These are phyloP conservation scores for Musca vetustissima DNA, from an alignment of 1,140 invertebrate genomes.

Conservation along the genomic window DNA sequence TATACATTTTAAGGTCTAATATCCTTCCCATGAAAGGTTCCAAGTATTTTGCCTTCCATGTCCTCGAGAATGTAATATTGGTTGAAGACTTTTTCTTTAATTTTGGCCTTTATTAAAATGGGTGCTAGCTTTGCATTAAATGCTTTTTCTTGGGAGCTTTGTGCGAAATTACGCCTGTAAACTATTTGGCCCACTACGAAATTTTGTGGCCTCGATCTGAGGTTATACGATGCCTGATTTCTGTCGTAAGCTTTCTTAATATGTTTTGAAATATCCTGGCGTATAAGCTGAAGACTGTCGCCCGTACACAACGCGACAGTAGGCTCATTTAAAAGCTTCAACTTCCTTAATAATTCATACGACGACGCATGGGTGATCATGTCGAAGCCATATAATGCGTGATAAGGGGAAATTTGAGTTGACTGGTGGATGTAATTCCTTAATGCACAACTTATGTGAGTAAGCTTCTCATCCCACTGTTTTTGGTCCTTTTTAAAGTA, in stretches of 20 bases:
- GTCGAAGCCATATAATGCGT: constrained; percentile 21
- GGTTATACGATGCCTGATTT: background rate
- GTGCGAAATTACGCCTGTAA: background rate
- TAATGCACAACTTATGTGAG: background rate
- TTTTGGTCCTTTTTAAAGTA: too few relatives aligned
- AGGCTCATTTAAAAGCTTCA: too few relatives aligned
- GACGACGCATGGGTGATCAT: too few relatives aligned
- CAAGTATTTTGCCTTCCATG: background rate
- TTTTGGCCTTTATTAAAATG: background rate
- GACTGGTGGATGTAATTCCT: background rate
- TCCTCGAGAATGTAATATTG: background rate
- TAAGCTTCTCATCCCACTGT: too few relatives aligned
- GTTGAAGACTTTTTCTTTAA: background rate
- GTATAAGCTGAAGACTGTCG: background rate
- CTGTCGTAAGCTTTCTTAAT: background rate
- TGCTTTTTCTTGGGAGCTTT: background rate
- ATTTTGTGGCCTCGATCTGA: background rate
- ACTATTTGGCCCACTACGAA: background rate
- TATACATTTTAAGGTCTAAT: background rate
- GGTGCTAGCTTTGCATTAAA: background rate
- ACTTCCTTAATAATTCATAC: too few relatives aligned
- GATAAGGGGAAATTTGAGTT: background rate
- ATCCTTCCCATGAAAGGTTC: too few relatives aligned
- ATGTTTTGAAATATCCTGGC: background rate
- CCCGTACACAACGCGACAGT: background rate